Base-by-base conservation (phyloP, 2,113 vertebrate genomes). In the Pipra filicauda region DNA sequence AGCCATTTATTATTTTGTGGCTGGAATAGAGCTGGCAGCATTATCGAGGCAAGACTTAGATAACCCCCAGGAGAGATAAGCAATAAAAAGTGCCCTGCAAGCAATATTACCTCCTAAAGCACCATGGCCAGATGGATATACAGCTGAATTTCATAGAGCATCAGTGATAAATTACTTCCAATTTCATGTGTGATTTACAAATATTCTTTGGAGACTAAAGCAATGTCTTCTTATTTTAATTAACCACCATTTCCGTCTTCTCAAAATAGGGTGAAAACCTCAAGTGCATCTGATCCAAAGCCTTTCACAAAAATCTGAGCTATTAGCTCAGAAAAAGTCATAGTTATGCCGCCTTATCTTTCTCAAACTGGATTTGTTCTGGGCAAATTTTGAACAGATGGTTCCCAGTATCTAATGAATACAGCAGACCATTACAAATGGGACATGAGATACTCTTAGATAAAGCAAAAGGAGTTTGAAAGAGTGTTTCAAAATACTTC, bases 131-230 rank as follows among this genome's bases (percentile, higher is more conserved):
- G 97, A 97, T 98, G 97, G 97, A 96, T 95, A 95, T 97, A 84
- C 95, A 97, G 95, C 96, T 97, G 96, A 96, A 94, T 97, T 96
- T 96, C 93, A 87, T 44, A 93, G 91, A 97, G 83, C 89, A 95
- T 95, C 86, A 77, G 77, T 96, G 91, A 97, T 97, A 98, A 98
- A 98, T 97, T 97, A 97, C 97, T 98, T 96, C 93, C 97, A 96
- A 88, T 97, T 97, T 98, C 91, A 94, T 90, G 86, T 97, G 93
- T 95, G 96, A 95, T 98, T 97, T 97, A 96, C 97, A 98, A 98
- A 97, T 95, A 97, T 95, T 94, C 89, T 92, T 95, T 77, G 74
- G 92, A 97, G 97, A 96, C 80, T 82, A 77, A 94, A 95, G 93
- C 92, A 92, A 89, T 87, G 85, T 92, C 82, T 95, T 52, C 82